Evolutionary conservation across 2,888 invertebrate genomes (phyloP).

Genomic region (Eustalomyia histrio): DNA sequence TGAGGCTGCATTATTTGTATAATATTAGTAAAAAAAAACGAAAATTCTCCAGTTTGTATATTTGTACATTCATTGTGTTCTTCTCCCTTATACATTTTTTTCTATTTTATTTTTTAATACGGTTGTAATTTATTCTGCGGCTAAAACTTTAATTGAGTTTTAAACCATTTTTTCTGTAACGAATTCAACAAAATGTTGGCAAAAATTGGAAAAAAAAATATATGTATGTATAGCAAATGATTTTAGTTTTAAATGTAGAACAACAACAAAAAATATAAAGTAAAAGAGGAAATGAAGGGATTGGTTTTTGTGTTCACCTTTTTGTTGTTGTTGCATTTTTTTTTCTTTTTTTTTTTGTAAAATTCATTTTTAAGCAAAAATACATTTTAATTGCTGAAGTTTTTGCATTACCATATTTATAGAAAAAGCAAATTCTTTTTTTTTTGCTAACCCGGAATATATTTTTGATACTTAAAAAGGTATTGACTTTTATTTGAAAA

Average conservation of each 20-base stretch:
- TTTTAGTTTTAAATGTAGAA: background rate
- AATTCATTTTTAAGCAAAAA: conserved; percentile 29
- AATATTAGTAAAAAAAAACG: background rate
- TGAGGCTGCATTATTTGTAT: too few species aligned
- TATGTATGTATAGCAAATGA: background rate
- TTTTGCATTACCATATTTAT: conserved; percentile 49
- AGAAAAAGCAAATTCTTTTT: conserved; percentile 2
- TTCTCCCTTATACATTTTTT: conserved; percentile 40
- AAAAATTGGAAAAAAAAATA: background rate
- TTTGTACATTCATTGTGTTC: conserved; percentile 44
- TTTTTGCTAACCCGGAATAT: conserved; percentile 5
- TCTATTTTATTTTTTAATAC: conserved; percentile 53
- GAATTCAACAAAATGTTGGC: conserved; percentile 1
- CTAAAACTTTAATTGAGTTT: conserved; percentile 71
- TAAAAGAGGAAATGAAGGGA: conserved; percentile 7
- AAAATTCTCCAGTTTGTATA: conserved; percentile 32
- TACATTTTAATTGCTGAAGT: conserved; percentile 64
- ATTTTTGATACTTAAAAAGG: conserved; percentile 47
- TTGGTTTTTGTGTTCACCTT: conserved; percentile 3
- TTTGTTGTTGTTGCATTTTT: background rate
- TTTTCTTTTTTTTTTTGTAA: background rate
- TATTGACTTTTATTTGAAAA: conserved; percentile 51
- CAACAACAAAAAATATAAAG: conserved; percentile 19
- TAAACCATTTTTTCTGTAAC: conserved; percentile 53
- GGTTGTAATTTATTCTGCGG: conserved; percentile 69